phyloP scores from a whole-genome alignment of 2,797 vertebrate genomes.

The Microcaecilia unicolor region DNA sequence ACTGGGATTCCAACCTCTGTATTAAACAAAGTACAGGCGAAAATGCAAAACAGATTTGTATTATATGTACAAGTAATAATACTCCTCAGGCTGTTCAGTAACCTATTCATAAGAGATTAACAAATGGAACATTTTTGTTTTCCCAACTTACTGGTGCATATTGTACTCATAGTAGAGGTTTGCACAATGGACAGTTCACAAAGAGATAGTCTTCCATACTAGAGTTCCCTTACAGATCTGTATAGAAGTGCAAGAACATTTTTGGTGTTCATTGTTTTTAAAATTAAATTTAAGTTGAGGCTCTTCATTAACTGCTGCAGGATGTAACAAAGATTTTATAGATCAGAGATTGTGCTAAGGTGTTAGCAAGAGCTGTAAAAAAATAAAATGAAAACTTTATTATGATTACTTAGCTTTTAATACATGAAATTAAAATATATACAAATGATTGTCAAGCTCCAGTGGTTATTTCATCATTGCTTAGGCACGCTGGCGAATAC shows the following conservation, averaged over 20 bases:
- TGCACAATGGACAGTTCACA: conserved; percentile 1
- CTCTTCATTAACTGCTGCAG: conserved; percentile 38
- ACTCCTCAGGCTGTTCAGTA: background rate
- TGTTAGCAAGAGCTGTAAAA: conserved; percentile 24
- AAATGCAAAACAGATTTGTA: background rate
- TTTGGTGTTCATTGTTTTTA: conserved; percentile 25
- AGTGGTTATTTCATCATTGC: conserved; percentile 4
- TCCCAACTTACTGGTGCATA: conserved; percentile 2
- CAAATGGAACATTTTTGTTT: too few species aligned
- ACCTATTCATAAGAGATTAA: background rate
- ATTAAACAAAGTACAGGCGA: conserved; percentile 30
- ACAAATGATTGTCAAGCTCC: conserved; percentile 9
- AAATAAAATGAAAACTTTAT: conserved; percentile 22
- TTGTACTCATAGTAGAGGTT: conserved; percentile 1
- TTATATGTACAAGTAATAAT: background rate
- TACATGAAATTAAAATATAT: conserved; percentile 14
- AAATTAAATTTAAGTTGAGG: conserved; percentile 5
- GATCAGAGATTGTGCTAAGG: conserved; percentile 7
- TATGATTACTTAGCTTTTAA: conserved; percentile 26
- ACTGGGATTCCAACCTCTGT: conserved; percentile 18
- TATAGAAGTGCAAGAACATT: background rate
- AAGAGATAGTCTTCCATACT: conserved; percentile 5
- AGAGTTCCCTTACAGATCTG: conserved; percentile 12
- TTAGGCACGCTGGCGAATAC: conserved; percentile 25
- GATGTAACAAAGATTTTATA: conserved; percentile 18